Evolutionary conservation across 2,888 invertebrate species (phyloP), one percentile per base, ranked within the genome.

Genomic region (Phragmatobia fuliginosa): DNA sequence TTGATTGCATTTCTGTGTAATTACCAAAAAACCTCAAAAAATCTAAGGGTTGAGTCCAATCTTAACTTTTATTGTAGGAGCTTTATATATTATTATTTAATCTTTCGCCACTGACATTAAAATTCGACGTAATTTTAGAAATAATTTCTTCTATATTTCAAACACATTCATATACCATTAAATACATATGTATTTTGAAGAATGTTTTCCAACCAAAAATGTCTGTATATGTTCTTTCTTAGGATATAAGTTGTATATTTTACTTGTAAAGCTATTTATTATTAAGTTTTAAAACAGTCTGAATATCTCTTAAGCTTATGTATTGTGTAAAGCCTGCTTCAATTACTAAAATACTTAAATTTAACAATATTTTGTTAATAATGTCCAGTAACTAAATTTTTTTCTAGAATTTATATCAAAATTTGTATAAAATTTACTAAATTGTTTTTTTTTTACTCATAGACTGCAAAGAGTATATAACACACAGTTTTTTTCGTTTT

Each of bases 241-340:
- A 80, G 67, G 28, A 56, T 86, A 75, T 82, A 86, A 85, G 82
- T 73, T 83, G 80, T 85, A 88, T 82, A 68, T 59, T 86, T 76
- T 78, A 78, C 79, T 7, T 88, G 84, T 88, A 87, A 82, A 87
- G 84, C 85, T 86, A 91, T 90, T 90, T 90, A 90, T 90, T 89
- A 83, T 82, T 89, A 91, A 90, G 90, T 87, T 87, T 56, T 85
- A 81, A 73, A 66, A 83, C 79, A 74, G 81, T 82, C 81, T 81
- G 83, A 83, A 65, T 79, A 75, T 67, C 52, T 41, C 28, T 81
- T 74, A 66, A 59, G 81, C 81, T 83, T 81, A 60, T 72, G 78
- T 81, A 63, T 70, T 66, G 75, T 77, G 75, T 72, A 71, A 70
- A 41, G 28, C 61, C 72, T 61, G 80, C 76, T 81, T 77, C 74